These are phyloP conservation scores for Triplophysa bombifrons DNA, from an alignment of 2,797 vertebrate species.

Conservation along the genomic window DNA sequence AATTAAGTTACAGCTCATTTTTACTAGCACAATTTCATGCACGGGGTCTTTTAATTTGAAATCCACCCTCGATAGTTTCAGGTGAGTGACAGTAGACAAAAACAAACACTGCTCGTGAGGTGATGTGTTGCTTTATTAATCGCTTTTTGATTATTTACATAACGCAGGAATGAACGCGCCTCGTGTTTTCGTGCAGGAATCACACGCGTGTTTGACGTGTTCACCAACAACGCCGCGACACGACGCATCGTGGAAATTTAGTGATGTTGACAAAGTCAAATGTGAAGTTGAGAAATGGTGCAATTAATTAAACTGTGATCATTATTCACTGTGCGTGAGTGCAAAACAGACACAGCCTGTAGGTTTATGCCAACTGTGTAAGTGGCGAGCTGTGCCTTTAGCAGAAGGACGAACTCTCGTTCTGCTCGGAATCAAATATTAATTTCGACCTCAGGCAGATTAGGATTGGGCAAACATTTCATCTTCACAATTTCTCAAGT, in stretches of 20 bases:
- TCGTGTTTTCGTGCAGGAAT: neutral
- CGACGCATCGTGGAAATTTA: conserved; percentile 26
- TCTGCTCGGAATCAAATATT: conserved; percentile 72
- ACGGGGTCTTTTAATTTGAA: neutral
- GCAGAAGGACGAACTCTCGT: conserved; percentile 68
- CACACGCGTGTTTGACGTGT: neutral
- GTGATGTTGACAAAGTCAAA: conserved; percentile 34
- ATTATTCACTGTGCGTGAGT: conserved; percentile 67
- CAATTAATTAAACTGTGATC: conserved; percentile 25
- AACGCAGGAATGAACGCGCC: conserved; percentile 28
- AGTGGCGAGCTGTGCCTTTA: conserved; percentile 67
- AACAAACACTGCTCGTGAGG: neutral
- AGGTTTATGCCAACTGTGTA: conserved; percentile 71
- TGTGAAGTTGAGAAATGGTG: conserved; percentile 14
- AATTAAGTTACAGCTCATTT: neutral
- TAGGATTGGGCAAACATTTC: conserved; percentile 68
- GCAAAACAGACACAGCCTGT: conserved; percentile 60
- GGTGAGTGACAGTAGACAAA: conserved; percentile 22
- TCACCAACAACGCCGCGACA: conserved; percentile 14
- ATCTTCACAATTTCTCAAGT: conserved; percentile 48
- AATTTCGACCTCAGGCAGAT: conserved; percentile 75
- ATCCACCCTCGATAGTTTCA: neutral
- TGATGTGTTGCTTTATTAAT: conserved; percentile 3
- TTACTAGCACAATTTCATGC: neutral
- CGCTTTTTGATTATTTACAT: conserved; percentile 28